Evolutionary conservation across 1,140 invertebrate species (phyloP), one percentile per base, ranked within the genome.

Genomic region (Nasonia longicornis): DNA sequence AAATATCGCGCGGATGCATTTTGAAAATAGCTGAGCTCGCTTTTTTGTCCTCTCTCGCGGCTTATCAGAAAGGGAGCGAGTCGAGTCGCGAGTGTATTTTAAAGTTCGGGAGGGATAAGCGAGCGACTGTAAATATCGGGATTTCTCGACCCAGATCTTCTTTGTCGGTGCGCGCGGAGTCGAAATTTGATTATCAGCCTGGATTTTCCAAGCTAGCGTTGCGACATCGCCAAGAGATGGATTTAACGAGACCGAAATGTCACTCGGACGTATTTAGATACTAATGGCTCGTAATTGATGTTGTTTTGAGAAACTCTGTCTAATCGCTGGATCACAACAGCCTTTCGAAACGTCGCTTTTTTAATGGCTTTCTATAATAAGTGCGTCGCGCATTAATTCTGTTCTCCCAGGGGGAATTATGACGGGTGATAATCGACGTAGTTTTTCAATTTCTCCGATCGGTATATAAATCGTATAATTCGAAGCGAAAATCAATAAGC

Each of bases 1-100:
- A 83, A 76, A 80, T 77, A 80, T 83, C 35, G 38, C 63, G 63
- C 26, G 42, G 66, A 77, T 83, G 78, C 82, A 73, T 73, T 80
- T 80, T 66, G 29, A 29, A 31, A 67, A 67, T 26, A 26, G 26
- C 66, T 42, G 14, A 67, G 20, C 11, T 70, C 12, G 16, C 77
- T 71, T 78, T 67, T 78, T 72, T 58, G 52, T 79, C 26, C 16
- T 12, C 22, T 26, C 12, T 4, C 20, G 6, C 1, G 31, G 69
- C 69, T 79, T 63, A 72, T 79, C 69, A 79, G 29, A 42, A 42
- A 42, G 38, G 35, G 35, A 66, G 42, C 42, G 64, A 11, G 26
- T 38, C 29, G 63, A 26, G 26, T 26, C 26, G 26, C 26, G 26
- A n/a, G n/a, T 42, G 26, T 78, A 71, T 70, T 78, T 78, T 35